Conservation (phyloP, 2,113 vertebrate species). For the Sporophila hypoxantha region DNA sequence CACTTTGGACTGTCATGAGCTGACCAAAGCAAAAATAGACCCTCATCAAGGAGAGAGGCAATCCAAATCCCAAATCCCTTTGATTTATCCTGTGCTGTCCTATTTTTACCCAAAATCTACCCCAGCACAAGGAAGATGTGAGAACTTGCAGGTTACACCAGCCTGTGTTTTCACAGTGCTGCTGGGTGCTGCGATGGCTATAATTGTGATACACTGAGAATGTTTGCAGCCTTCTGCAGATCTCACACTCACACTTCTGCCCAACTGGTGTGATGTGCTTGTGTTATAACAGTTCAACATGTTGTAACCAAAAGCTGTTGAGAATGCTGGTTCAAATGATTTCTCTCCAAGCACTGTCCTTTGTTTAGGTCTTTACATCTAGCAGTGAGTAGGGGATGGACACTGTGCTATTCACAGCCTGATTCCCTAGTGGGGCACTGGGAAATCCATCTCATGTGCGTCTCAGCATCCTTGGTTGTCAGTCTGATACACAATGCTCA, state of each 20-base stretch:
- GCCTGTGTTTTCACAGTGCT: not conserved
- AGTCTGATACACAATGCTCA: not conserved
- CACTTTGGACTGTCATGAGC: not conserved
- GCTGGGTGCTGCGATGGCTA: not conserved
- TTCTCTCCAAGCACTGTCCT: not conserved
- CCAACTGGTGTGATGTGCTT: conserved; percentile 30
- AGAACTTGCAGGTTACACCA: conserved; percentile 18
- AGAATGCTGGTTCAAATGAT: not conserved
- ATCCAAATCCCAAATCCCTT: not conserved
- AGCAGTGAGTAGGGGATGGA: not conserved
- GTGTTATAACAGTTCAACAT: not conserved
- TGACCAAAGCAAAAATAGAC: not conserved
- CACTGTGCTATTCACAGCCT: not conserved
- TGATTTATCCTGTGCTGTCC: not conserved
- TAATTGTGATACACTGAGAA: conserved; percentile 49
- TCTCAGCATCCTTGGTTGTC: not conserved
- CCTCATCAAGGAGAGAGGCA: not conserved
- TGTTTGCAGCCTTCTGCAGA: conserved; percentile 20
- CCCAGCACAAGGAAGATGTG: not conserved
- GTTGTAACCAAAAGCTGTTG: conserved; percentile 35
- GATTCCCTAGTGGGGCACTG: not conserved
- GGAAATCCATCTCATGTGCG: not conserved
- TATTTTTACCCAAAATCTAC: conserved; percentile 6
- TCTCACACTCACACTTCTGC: conserved; percentile 44
- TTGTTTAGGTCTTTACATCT: not conserved